Evolutionary conservation across 2,888 invertebrate species (phyloP).

Genomic region (Choreutis nemorana): DNA sequence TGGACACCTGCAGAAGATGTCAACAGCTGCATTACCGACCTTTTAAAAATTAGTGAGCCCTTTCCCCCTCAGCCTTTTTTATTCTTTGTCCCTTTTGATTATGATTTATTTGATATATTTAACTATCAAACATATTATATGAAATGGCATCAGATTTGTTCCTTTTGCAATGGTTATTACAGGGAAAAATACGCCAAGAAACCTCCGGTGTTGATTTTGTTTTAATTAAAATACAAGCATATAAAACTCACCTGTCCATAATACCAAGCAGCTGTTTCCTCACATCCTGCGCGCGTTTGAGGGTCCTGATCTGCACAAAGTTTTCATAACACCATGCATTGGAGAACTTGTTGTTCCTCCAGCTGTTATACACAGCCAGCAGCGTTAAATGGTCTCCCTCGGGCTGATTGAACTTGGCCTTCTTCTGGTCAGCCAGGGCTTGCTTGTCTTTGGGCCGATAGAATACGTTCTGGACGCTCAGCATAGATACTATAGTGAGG

Average conservation of each 20-base stretch:
- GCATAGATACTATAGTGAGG: slow-evolving; percentile 97
- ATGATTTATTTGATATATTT: background rate
- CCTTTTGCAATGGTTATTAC: too few species aligned
- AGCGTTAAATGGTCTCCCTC: slow-evolving; percentile 98
- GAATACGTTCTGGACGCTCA: slow-evolving; percentile 99
- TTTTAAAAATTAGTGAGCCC: too few species aligned
- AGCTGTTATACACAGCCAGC: slow-evolving; percentile 98
- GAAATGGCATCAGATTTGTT: too few species aligned
- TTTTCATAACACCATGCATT: slow-evolving; percentile 99
- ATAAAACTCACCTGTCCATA: slow-evolving; percentile 81
- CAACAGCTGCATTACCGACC: too few species aligned
- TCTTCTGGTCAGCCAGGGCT: slow-evolving; percentile 97
- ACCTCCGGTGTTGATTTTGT: too few species aligned
- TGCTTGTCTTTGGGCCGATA: slow-evolving; percentile 92
- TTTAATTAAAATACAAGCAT: background rate
- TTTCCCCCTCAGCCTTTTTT: too few species aligned
- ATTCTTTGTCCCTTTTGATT: too few species aligned
- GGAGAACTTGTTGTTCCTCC: slow-evolving; percentile 99
- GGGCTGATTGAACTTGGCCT: slow-evolving; percentile 98
- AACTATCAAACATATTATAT: too few species aligned
- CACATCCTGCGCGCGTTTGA: slow-evolving; percentile 98
- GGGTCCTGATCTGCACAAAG: slow-evolving; percentile 95
- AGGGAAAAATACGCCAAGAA: too few species aligned
- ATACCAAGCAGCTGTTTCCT: slow-evolving; percentile 96
- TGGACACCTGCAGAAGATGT: too few species aligned